Evolutionary conservation across 2,888 invertebrate species (phyloP).

Genomic region (Epinotia nisella): DNA sequence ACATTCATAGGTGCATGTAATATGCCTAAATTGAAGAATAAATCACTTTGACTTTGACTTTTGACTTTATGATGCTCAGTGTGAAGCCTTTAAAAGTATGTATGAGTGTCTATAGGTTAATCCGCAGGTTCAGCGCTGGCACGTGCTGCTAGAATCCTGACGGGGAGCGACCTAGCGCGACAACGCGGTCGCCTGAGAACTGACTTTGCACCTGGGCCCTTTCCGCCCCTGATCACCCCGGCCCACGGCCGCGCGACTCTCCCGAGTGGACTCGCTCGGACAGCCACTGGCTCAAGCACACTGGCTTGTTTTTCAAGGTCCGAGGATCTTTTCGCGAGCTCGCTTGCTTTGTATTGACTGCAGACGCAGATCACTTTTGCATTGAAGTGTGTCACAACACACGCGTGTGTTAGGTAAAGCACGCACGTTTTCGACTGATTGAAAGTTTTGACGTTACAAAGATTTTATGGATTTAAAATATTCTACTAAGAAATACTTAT

Average conservation of each 20-base stretch:
- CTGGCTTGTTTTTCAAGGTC: slow-evolving; percentile 21
- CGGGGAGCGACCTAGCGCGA: slow-evolving; percentile 74
- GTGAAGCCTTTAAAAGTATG: neutral
- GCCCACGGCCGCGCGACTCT: slow-evolving; percentile 48
- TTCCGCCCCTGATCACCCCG: slow-evolving; percentile 42
- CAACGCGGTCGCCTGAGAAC: slow-evolving; percentile 60
- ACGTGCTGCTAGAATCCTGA: slow-evolving; percentile 93
- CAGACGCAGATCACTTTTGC: slow-evolving; percentile 45
- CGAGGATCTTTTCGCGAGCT: slow-evolving; percentile 27
- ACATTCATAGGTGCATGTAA: too few relatives aligned
- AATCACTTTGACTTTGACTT: too few relatives aligned
- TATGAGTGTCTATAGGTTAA: neutral
- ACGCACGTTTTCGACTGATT: slow-evolving; percentile 60
- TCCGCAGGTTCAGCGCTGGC: slow-evolving; percentile 95
- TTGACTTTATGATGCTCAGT: neutral
- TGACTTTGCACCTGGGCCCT: slow-evolving; percentile 42
- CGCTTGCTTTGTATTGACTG: slow-evolving; percentile 30
- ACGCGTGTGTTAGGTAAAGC: slow-evolving; percentile 42
- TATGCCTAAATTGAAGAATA: too few relatives aligned
- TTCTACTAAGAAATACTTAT: slow-evolving; percentile 17
- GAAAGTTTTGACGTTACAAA: slow-evolving; percentile 55
- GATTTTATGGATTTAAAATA: slow-evolving; percentile 38
- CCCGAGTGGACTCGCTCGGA: slow-evolving; percentile 43
- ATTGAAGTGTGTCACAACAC: slow-evolving; percentile 46
- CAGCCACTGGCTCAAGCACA: neutral